A percentile compares a stretch with the other conserved stretches of the same genome.
Conservation (phyloP, 2,888 invertebrate species). For the Ormyrus labotus region DNA sequence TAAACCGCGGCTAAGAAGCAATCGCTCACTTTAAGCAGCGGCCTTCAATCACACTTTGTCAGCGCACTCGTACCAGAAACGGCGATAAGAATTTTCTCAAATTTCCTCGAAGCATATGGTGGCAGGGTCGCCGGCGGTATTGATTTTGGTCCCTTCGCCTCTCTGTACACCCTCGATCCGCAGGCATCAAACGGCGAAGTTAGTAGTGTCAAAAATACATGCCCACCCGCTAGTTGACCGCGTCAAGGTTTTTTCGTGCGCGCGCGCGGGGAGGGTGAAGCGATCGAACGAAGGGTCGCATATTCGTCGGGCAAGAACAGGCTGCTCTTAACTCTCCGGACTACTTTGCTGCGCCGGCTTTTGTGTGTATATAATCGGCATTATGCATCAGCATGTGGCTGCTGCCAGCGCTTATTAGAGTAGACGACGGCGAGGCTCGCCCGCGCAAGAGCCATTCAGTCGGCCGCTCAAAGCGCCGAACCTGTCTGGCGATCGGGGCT, state of each 20-base stretch:
- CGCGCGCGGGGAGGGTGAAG: conserved; percentile 25
- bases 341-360: too few relatives aligned
- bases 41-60: too few relatives aligned
- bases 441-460: conserved; percentile 33
- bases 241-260: conserved; percentile 55
- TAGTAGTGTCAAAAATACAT: conserved; percentile 47
- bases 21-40: too few relatives aligned
- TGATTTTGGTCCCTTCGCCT: conserved; percentile 40
- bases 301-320: conserved; percentile 62
- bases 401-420: conserved; percentile 73
- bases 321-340: conserved; percentile 72
- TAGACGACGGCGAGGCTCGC: background rate
- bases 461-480: conserved; percentile 20
- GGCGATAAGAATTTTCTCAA: conserved; percentile 48
- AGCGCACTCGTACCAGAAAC: too few relatives aligned
- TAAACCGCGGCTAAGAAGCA: too few relatives aligned
- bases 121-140: conserved; percentile 23
- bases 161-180: background rate
- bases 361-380: conserved; percentile 69
- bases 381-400: conserved; percentile 75
- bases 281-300: conserved; percentile 58
- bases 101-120: conserved; percentile 54
- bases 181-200: conserved; percentile 29
- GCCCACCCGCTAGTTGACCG: conserved; percentile 55
- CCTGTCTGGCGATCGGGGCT: conserved; percentile 28